phyloP scores from a whole-genome alignment of 1,140 invertebrate species.

The Listronotus bonariensis region DNA sequence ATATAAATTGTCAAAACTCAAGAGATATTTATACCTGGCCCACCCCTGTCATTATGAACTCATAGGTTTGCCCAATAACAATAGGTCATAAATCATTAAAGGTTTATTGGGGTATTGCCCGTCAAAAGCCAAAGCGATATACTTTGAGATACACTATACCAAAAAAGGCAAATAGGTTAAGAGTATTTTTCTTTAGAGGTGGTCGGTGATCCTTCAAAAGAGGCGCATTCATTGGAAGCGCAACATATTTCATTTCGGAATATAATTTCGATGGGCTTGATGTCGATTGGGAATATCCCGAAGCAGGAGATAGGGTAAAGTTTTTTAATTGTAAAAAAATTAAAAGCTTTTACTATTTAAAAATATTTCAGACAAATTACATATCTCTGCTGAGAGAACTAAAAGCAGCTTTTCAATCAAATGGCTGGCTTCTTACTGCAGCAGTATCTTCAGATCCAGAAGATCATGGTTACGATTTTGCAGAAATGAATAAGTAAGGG shows the following conservation, averaged over 20 bases:
- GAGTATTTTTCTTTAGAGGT: too few species aligned
- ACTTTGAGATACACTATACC: too few species aligned
- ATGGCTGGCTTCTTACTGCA: slow-evolving; percentile 43
- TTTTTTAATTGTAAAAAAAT: too few species aligned
- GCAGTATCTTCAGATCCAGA: slow-evolving; percentile 34
- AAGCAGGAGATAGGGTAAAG: slow-evolving; percentile 25
- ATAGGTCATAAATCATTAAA: too few species aligned
- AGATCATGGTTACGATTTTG: slow-evolving; percentile 6
- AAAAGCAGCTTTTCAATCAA: slow-evolving; percentile 33
- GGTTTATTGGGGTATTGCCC: too few species aligned
- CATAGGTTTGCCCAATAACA: too few species aligned
- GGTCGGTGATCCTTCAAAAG: slow-evolving; percentile 21
- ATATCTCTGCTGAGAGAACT: slow-evolving; percentile 41
- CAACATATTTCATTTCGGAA: slow-evolving; percentile 16
- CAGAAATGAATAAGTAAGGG: slow-evolving; percentile 14
- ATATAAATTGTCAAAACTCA: too few species aligned
- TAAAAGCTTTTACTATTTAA: too few species aligned
- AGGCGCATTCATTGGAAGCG: slow-evolving; percentile 19
- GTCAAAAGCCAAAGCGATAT: too few species aligned
- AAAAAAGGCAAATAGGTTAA: too few species aligned
- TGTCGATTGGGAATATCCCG: slow-evolving; percentile 37
- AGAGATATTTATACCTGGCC: too few species aligned
- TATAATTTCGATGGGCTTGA: slow-evolving; percentile 38
- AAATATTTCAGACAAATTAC: slow-evolving; percentile 43
- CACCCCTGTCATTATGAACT: too few species aligned